Percentiles rank a stretch among this genome's conserved stretches.
phyloP scores from a whole-genome alignment of 2,888 invertebrate genomes.

The Candidula unifasciata region DNA sequence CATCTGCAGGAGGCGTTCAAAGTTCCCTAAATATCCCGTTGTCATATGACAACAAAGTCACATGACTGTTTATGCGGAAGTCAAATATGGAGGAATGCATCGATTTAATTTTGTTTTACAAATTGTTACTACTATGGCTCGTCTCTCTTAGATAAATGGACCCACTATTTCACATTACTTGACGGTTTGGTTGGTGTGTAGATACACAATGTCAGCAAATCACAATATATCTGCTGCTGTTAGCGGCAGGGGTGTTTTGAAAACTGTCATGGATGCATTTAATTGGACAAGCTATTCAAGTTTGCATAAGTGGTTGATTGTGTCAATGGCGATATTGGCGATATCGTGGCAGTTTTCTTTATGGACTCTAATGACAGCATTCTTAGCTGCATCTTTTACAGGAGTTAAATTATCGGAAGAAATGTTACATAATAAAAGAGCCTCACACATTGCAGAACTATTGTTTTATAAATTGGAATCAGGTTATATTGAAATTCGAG shows the following conservation, averaged over 20 bases:
- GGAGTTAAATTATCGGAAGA: constrained; percentile 36
- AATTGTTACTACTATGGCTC: not conserved
- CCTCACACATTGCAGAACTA: constrained; percentile 12
- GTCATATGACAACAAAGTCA: constrained; percentile 49
- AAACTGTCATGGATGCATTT: constrained; percentile 2
- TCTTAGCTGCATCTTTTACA: not conserved
- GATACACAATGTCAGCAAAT: not conserved
- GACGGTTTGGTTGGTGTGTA: not conserved
- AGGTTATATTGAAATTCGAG: constrained; percentile 11
- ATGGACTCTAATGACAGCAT: constrained; percentile 13
- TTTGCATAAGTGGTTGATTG: constrained; percentile 36
- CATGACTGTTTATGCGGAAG: constrained; percentile 50
- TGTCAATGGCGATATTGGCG: not conserved
- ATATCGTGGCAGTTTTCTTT: constrained; percentile 32
- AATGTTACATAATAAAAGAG: constrained; percentile 26
- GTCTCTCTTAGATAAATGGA: not conserved
- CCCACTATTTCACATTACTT: not conserved
- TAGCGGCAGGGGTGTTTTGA: not conserved
- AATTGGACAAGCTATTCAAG: constrained; percentile 31
- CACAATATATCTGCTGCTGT: not conserved
- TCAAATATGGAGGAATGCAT: constrained; percentile 25
- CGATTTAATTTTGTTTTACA: not conserved
- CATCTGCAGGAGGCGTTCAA: too few species aligned
- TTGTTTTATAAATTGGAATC: constrained; percentile 42
- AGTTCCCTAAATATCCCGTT: not conserved